phyloP scores from a whole-genome alignment of 37 sponge, comb jelly and placozoan genomes.

The Ephydatia muelleri region DNA sequence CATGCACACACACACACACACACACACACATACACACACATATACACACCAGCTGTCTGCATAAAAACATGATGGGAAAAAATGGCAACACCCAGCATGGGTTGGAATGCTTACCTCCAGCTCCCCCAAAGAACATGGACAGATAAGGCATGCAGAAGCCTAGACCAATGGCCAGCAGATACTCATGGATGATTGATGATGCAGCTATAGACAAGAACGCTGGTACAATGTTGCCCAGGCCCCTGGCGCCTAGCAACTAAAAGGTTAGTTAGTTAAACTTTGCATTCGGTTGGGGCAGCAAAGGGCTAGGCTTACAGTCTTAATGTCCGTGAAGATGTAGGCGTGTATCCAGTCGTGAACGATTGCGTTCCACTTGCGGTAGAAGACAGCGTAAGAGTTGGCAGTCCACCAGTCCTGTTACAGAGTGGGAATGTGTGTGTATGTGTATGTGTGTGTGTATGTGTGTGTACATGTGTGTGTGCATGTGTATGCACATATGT shows the following conservation, averaged over 20 bases:
- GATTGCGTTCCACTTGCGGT: slow-evolving; percentile 80
- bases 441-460: slow-evolving; percentile 43
- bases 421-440: background rate
- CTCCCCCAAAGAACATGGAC: too few species aligned
- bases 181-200: slow-evolving; percentile 77
- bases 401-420: slow-evolving; percentile 26
- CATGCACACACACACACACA: too few species aligned
- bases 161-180: slow-evolving; percentile 37
- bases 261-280: background rate
- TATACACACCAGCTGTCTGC: too few species aligned
- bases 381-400: slow-evolving; percentile 30
- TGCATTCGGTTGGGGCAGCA: background rate
- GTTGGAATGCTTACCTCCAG: too few species aligned
- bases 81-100: too few species aligned
- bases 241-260: background rate
- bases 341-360: slow-evolving; percentile 70
- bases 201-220: slow-evolving; percentile 31
- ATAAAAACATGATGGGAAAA: too few species aligned
- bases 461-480: slow-evolving; percentile 23
- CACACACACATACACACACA: too few species aligned
- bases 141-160: slow-evolving; percentile 72
- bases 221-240: slow-evolving; percentile 14
- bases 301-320: slow-evolving; percentile 10
- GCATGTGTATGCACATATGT: slow-evolving; percentile 1
- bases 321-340: slow-evolving; percentile 67